Evolutionary conservation across 2,113 vertebrate genomes (phyloP).

Genomic region (Anas platyrhynchos): DNA sequence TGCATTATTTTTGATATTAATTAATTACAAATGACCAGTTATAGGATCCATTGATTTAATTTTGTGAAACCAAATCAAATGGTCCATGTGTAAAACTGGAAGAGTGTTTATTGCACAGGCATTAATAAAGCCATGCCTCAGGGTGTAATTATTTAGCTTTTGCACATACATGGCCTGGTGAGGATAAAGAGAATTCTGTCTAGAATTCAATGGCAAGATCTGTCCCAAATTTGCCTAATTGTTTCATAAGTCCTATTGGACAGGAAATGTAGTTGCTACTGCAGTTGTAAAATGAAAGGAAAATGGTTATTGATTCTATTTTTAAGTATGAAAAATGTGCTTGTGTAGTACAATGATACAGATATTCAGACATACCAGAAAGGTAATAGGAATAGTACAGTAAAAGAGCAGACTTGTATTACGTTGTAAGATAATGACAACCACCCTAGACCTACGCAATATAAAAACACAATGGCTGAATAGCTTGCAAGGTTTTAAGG

Average conservation of each 20-base stretch:
- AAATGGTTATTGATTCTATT: slow-evolving; percentile 58
- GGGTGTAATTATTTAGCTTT: slow-evolving; percentile 30
- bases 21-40: slow-evolving; percentile 50
- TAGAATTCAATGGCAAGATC: slow-evolving; percentile 46
- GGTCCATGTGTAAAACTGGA: not conserved
- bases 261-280: slow-evolving; percentile 59
- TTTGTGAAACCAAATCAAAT: slow-evolving; percentile 47
- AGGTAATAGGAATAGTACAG: not conserved
- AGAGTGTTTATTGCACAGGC: not conserved
- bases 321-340: slow-evolving; percentile 54
- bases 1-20: slow-evolving; percentile 29
- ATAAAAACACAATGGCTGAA: not conserved
- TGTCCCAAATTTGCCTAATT: slow-evolving; percentile 61
- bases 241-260: slow-evolving; percentile 38
- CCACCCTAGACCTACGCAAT: not conserved
- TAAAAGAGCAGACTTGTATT: not conserved
- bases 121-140: slow-evolving; percentile 9
- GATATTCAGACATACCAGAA: slow-evolving; percentile 32
- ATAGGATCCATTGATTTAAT: slow-evolving; percentile 18
- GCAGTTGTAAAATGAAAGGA: slow-evolving; percentile 60
- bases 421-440: not conserved
- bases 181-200: slow-evolving; percentile 60
- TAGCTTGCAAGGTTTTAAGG: not conserved
- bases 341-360: not conserved
- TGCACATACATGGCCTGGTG: not conserved